A percentile compares a stretch with the other conserved stretches of the same genome.
phyloP scores from a whole-genome alignment of 2,797 vertebrate genomes.

The Anabacerthia variegaticeps region DNA sequence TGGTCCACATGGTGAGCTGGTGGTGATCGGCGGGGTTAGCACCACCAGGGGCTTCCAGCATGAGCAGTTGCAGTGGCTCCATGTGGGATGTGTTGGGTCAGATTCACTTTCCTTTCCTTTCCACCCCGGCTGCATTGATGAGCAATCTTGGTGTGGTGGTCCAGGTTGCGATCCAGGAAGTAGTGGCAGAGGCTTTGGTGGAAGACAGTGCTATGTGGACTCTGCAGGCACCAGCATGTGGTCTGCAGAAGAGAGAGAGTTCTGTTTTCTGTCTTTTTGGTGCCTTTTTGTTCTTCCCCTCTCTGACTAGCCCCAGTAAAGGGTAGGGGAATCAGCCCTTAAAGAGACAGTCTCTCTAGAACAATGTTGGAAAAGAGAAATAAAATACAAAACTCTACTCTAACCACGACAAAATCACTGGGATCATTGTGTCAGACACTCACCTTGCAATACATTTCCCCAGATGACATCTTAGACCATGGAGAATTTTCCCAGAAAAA shows the following conservation, averaged over 20 bases:
- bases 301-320: not conserved
- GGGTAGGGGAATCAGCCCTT: not conserved
- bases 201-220: not conserved
- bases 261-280: not conserved
- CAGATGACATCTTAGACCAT: not conserved
- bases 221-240: not conserved
- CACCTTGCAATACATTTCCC: not conserved
- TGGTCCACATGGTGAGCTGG: not conserved
- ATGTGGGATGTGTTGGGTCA: too few species aligned
- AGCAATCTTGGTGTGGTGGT: not conserved
- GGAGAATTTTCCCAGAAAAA: not conserved
- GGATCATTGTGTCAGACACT: not conserved
- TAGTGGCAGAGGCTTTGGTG: not conserved
- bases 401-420: not conserved
- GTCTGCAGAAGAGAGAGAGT: not conserved
- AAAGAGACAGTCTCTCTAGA: not conserved
- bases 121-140: not conserved
- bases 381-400: not conserved
- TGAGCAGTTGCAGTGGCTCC: not conserved
- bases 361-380: not conserved
- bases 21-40: too few species aligned
- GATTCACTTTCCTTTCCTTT: not conserved
- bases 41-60: not conserved
- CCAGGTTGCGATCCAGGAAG: not conserved
- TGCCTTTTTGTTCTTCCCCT: not conserved